These are phyloP conservation scores for Lepidurus arcticus DNA, from an alignment of 1,140 invertebrate species.

Conservation along the genomic window DNA sequence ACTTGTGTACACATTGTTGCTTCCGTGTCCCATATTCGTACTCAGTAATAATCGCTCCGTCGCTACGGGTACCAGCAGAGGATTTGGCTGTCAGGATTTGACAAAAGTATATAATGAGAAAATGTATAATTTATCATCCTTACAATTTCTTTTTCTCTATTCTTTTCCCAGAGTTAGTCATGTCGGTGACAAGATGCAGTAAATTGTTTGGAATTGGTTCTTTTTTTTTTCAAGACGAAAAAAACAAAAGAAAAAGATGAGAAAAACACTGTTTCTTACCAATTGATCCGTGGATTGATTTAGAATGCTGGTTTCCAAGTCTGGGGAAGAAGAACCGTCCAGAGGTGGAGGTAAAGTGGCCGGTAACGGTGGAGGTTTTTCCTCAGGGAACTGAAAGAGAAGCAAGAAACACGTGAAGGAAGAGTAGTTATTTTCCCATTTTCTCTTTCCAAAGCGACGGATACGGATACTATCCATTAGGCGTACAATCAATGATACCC, in stretches of 20 bases:
- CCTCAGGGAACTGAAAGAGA: background rate
- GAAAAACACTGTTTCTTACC: background rate
- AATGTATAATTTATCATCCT: background rate
- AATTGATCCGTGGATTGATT: slow-evolving; percentile 6
- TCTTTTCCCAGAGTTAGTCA: no score
- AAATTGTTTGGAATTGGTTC: background rate
- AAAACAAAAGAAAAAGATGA: background rate
- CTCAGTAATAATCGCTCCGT: slow-evolving; percentile 41
- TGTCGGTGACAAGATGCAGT: background rate
- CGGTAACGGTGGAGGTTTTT: background rate
- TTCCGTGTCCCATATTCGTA: background rate
- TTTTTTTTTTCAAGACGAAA: background rate
- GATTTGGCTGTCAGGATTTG: slow-evolving; percentile 26
- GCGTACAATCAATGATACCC: no score
- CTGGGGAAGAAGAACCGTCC: background rate
- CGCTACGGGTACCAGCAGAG: slow-evolving; percentile 42
- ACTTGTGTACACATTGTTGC: background rate
- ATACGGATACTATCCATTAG: no score
- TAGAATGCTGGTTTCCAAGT: background rate
- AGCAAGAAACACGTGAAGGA: background rate
- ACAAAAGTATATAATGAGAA: background rate
- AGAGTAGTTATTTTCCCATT: background rate
- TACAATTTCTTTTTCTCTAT: background rate
- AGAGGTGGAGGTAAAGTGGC: background rate
- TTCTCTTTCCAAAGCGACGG: background rate